Percentiles rank a stretch among this genome's conserved stretches.
These are phyloP conservation scores for Trichechus manatus DNA, from an alignment of 2,113 vertebrate genomes.

Conservation along the genomic window DNA sequence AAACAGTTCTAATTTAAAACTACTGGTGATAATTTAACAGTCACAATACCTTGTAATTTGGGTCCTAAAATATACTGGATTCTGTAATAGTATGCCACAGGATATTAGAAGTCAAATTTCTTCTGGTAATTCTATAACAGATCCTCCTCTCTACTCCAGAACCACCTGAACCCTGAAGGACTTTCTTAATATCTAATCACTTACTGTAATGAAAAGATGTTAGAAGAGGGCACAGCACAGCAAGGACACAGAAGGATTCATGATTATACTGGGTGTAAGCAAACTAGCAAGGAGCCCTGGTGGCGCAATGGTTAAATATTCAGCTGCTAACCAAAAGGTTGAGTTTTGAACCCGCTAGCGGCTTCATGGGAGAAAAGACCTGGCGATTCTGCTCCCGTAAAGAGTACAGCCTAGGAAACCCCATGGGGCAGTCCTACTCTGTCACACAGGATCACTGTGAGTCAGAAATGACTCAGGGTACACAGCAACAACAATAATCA, in stretches of 20 bases:
- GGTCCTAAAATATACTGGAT: background rate
- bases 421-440: background rate
- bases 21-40: background rate
- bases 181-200: background rate
- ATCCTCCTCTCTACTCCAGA: background rate
- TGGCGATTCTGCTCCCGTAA: background rate
- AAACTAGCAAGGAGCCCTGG: background rate
- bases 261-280: background rate
- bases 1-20: conserved; percentile 50
- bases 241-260: background rate
- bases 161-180: background rate
- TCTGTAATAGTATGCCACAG: background rate
- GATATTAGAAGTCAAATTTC: background rate
- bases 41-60: background rate
- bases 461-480: background rate
- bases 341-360: background rate
- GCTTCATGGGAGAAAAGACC: background rate
- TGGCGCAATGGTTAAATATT: background rate
- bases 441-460: background rate
- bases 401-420: background rate
- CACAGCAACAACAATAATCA: background rate
- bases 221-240: background rate
- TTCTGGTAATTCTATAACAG: background rate
- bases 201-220: background rate
- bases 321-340: background rate